Base-by-base conservation (phyloP, 2,113 vertebrate genomes). In the Macroglossus sobrinus region DNA sequence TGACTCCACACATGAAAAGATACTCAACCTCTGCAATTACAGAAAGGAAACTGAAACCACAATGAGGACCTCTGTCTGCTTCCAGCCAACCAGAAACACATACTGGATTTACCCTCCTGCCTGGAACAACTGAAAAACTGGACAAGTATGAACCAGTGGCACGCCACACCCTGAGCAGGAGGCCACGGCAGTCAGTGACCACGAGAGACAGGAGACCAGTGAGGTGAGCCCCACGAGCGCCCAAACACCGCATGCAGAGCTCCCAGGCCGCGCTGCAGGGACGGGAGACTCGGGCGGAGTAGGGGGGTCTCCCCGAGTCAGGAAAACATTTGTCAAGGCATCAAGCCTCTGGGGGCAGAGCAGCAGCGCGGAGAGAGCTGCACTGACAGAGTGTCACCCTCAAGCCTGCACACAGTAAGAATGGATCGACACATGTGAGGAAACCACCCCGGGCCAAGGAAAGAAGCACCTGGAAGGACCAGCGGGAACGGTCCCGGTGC, bases 151-250 rank as follows among this genome's bases (percentile, higher is more conserved):
- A 61, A 71, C 28, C 18, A 4, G 38, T 8, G 21, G 33, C 16
- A 28, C 55, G 28, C 0, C 5, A 24, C 53, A 74, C 3, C 4
- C 22, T 30, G 47, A 35, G 6, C 57, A 30, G n/a, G 59, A 68
- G 82, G 71, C 33, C 38, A 22, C 0, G 6, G 84, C 0, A 0
- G 0, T 47, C 50, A 24, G 82, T 0, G 43, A 33, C 63, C 11
- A 0, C 1, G 0, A 53, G 50, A 57, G 45, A 50, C 14, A 18
- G 24, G 43, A 76, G 13, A 21, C 19, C 14, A n/a, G 79, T 11
- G 63, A 59, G 68, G 50, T 5, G 14, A 38, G n/a, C 33, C 12
- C 12, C 26, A 26, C 15, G 26, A 26, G 26, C 5, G 10, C 40
- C 40, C 1, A 0, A 40, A 50, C 2, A 28, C n/a, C 6, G 7